These are phyloP conservation scores for Alosa alosa DNA, from an alignment of 2,113 vertebrate species.

Conservation along the genomic window DNA sequence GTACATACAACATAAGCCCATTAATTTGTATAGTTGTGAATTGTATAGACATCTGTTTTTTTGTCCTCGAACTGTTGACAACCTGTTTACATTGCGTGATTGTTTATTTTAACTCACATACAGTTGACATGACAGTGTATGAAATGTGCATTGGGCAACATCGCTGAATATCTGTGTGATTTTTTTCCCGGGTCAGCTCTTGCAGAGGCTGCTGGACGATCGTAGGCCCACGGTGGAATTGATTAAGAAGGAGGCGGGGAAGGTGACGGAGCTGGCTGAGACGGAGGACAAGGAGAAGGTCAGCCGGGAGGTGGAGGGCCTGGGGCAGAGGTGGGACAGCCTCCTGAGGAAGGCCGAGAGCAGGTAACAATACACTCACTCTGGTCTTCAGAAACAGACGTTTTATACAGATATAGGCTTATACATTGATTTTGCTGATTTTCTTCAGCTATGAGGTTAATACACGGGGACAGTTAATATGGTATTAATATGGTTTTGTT, in stretches of 20 bases:
- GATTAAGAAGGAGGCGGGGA: constrained; percentile 91
- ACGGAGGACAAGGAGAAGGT: constrained; percentile 88
- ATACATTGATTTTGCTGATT: no score
- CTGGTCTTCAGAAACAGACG: not conserved
- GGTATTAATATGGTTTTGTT: no score
- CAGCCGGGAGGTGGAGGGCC: constrained; percentile 82
- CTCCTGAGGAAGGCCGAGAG: constrained; percentile 90
- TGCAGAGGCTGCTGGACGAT: constrained; percentile 92
- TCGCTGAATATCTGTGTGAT: constrained; percentile 9
- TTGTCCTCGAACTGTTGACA: no score
- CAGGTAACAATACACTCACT: constrained; percentile 69
- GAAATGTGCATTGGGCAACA: not conserved
- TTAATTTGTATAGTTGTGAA: not conserved
- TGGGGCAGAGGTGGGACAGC: constrained; percentile 88
- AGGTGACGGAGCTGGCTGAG: constrained; percentile 87
- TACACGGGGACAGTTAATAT: no score
- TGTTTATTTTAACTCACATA: no score
- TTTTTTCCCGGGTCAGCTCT: constrained; percentile 75
- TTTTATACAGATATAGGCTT: not conserved
- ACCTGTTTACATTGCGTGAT: no score
- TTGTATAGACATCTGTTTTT: not conserved
- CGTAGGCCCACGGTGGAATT: constrained; percentile 88
- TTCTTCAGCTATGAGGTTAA: no score
- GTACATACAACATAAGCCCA: not conserved
- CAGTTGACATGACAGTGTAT: not conserved